phyloP scores from a whole-genome alignment of 2,113 vertebrate genomes.

The Nothoprocta pentlandii region DNA sequence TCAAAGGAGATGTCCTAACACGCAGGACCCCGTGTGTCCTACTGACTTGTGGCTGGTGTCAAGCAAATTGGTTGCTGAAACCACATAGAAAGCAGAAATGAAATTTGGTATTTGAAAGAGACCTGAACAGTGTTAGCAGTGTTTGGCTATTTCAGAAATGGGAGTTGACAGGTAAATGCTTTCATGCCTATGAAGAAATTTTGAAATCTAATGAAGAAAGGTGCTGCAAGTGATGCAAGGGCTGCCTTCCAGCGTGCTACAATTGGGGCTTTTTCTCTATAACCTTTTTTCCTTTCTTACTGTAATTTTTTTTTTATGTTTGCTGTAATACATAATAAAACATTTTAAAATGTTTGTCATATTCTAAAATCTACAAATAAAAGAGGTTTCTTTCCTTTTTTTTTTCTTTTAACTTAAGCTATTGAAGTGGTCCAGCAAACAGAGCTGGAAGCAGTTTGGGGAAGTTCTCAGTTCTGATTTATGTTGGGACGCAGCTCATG shows the following conservation, averaged over 20 bases:
- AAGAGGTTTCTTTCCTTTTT: background rate
- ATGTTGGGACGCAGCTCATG: background rate
- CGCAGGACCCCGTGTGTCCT: background rate
- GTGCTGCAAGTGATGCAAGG: background rate
- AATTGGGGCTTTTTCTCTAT: rapidly evolving
- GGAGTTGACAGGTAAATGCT: background rate
- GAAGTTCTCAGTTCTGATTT: background rate
- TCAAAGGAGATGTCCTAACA: background rate
- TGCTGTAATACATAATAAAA: background rate
- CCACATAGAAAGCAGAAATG: background rate
- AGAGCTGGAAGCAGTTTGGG: background rate
- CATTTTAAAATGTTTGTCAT: background rate
- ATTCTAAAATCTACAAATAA: background rate
- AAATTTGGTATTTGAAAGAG: background rate
- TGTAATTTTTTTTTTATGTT: background rate
- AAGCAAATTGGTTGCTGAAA: background rate
- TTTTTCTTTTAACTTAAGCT: no score
- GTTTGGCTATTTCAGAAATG: background rate
- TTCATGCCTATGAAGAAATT: background rate
- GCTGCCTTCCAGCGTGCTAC: background rate
- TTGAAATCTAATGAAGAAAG: background rate
- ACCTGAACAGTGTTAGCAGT: background rate
- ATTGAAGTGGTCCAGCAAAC: background rate
- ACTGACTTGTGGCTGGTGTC: background rate
- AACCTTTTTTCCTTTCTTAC: background rate